Conservation (phyloP, 1,140 invertebrate species). For the honey bee (Apis mellifera) region Amel_HAv3.1 CM009939.2:8403001-8403500, state of each 20-base stretch:
- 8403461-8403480: constrained; percentile 74
- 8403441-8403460: constrained; percentile 56
- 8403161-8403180: not conserved
- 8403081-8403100: constrained; percentile 60
- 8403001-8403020: constrained; percentile 46
- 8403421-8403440: constrained; percentile 29
- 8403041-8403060: constrained; percentile 62
- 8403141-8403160: too few relatives aligned
- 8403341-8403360: not conserved
- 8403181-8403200: constrained; percentile 18
- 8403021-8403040: constrained; percentile 43
- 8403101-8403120: constrained; percentile 63
- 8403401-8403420: not conserved
- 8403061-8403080: constrained; percentile 66
- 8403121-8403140: constrained; percentile 42
- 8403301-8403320: not conserved
- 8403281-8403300: not conserved
- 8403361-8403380: not conserved
- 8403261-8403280: not conserved
- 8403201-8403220: not conserved
- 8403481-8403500: constrained; percentile 62
- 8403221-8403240: not conserved
- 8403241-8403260: not conserved
- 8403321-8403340: not conserved
- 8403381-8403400: not conserved